These are phyloP conservation scores for Rhinichthys klamathensis DNA, from an alignment of 2,113 vertebrate genomes.

Conservation along the genomic window DNA sequence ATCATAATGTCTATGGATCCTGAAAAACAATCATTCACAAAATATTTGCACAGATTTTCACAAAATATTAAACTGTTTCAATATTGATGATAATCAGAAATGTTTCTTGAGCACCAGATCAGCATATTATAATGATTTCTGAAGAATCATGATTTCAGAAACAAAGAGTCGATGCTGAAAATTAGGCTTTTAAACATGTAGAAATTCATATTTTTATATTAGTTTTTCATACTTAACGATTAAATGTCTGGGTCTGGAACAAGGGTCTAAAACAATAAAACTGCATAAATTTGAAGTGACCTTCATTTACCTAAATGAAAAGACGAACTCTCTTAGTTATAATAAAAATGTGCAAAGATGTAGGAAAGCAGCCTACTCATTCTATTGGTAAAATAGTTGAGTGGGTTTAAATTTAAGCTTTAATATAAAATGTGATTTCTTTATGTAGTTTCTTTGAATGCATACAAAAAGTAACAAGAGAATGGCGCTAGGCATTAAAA, in stretches of 20 bases:
- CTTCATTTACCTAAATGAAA: not conserved
- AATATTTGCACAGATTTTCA: too few relatives aligned
- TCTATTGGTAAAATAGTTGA: not conserved
- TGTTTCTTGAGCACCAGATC: not conserved
- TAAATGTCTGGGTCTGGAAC: not conserved
- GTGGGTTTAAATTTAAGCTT: not conserved
- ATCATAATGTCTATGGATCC: too few relatives aligned
- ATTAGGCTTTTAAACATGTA: not conserved
- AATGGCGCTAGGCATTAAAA: slow-evolving; percentile 43
- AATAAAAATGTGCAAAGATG: not conserved
- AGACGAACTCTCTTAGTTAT: not conserved
- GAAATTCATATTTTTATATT: too few relatives aligned
- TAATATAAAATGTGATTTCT: not conserved
- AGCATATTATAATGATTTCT: not conserved
- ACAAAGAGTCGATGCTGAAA: not conserved
- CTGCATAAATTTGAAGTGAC: not conserved
- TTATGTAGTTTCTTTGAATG: slow-evolving; percentile 7
- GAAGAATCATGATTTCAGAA: too few relatives aligned
- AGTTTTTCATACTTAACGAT: not conserved
- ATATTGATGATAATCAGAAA: not conserved
- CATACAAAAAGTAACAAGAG: not conserved
- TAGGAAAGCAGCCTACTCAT: not conserved
- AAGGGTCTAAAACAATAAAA: too few relatives aligned
- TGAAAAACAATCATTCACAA: too few relatives aligned
- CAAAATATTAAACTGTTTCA: too few relatives aligned